A percentile compares a stretch with the other conserved stretches of the same genome.
These are phyloP conservation scores for Cryptoprocta ferox DNA, from an alignment of 2,797 vertebrate genomes.

Conservation along the genomic window DNA sequence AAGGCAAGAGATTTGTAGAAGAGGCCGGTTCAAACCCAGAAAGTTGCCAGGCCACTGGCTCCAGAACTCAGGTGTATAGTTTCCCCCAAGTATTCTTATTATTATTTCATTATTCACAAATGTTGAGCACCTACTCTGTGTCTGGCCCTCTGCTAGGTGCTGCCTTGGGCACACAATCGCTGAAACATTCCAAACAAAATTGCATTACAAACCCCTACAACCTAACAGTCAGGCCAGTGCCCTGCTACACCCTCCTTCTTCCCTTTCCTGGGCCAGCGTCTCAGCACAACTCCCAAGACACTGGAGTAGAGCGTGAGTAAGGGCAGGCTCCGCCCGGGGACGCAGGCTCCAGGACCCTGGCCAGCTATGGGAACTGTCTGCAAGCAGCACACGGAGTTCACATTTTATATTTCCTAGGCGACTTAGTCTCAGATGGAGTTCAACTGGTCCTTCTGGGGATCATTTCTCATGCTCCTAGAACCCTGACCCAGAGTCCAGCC, in stretches of 20 bases:
- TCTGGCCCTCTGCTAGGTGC: background rate
- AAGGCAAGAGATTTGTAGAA: background rate
- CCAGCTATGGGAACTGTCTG: slow-evolving; percentile 71
- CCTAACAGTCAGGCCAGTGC: background rate
- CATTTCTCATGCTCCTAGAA: slow-evolving; percentile 68
- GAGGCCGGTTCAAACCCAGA: background rate
- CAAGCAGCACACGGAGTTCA: slow-evolving; percentile 35
- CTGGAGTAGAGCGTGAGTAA: slow-evolving; percentile 77
- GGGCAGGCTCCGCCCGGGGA: slow-evolving; percentile 73
- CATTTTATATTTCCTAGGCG: slow-evolving; percentile 30
- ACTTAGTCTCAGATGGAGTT: slow-evolving; percentile 38
- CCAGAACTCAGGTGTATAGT: background rate
- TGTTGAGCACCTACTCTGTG: background rate
- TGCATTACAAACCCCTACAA: background rate
- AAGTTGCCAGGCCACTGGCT: background rate
- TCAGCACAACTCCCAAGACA: slow-evolving; percentile 75
- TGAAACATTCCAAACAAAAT: background rate
- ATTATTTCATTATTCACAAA: background rate
- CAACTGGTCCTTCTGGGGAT: slow-evolving; percentile 1
- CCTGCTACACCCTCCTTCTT: background rate
- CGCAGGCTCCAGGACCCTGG: slow-evolving; percentile 41
- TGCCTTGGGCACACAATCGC: background rate
- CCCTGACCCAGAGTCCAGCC: slow-evolving; percentile 3
- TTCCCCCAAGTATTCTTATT: background rate
- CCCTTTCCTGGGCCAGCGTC: slow-evolving; percentile 39